phyloP scores from a whole-genome alignment of 2,888 invertebrate species.

The Augiades crinisus region DNA sequence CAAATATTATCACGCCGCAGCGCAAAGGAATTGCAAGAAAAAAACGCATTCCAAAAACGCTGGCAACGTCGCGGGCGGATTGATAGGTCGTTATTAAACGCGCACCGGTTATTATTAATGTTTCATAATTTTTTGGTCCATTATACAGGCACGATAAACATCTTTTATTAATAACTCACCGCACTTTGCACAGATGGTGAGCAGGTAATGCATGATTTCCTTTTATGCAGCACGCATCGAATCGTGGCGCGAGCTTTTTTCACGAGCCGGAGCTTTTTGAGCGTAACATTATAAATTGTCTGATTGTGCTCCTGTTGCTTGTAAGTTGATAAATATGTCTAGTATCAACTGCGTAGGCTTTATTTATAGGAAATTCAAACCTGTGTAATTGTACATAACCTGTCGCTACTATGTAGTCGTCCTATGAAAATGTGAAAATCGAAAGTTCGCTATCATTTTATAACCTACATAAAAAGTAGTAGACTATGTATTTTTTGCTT shows the following conservation, averaged over 20 bases:
- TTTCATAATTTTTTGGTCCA: slow-evolving; percentile 10
- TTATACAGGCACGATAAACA: slow-evolving; percentile 3
- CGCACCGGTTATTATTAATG: not conserved
- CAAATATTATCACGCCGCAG: too few relatives aligned
- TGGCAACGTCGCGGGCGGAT: not conserved
- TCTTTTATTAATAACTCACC: slow-evolving; percentile 4
- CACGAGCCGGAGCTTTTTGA: not conserved
- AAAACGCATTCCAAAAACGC: too few relatives aligned
- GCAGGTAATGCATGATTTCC: slow-evolving; percentile 5
- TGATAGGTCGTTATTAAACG: not conserved
- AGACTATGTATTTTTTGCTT: too few relatives aligned
- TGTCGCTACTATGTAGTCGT: not conserved
- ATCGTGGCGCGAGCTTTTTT: not conserved
- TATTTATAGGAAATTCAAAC: too few relatives aligned
- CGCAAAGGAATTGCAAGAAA: too few relatives aligned
- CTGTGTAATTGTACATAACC: not conserved
- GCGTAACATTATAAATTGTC: not conserved
- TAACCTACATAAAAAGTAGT: too few relatives aligned
- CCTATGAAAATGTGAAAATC: too few relatives aligned
- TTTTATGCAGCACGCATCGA: not conserved
- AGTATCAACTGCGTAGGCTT: too few relatives aligned
- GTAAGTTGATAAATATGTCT: not conserved
- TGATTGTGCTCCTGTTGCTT: not conserved
- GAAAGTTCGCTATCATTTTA: too few relatives aligned
- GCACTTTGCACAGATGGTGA: slow-evolving; percentile 2